These are phyloP conservation scores for Drosophila yooni DNA, from an alignment of 2,888 invertebrate genomes.

Conservation along the genomic window DNA sequence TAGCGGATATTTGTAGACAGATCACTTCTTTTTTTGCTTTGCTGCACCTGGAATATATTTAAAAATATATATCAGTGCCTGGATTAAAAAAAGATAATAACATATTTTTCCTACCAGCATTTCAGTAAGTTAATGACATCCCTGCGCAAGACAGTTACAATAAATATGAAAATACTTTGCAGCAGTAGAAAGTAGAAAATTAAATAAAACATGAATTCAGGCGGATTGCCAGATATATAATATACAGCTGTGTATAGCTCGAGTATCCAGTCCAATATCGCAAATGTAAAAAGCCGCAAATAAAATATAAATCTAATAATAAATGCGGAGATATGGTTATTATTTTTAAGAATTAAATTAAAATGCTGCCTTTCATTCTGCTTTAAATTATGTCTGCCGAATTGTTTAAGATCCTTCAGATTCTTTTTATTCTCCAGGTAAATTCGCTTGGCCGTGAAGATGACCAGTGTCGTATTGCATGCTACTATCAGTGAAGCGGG, in stretches of 20 bases:
- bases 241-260: neutral
- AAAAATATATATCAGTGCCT: too few species aligned
- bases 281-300: too few species aligned
- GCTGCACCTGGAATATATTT: too few species aligned
- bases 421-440: neutral
- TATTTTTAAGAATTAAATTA: too few species aligned
- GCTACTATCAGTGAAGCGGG: conserved; percentile 34
- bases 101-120: neutral
- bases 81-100: too few species aligned
- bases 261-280: too few species aligned
- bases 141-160: neutral
- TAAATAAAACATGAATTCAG: neutral
- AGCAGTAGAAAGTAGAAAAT: neutral
- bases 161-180: neutral
- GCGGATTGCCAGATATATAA: neutral
- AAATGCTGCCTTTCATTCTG: too few species aligned
- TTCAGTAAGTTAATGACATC: neutral
- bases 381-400: too few species aligned
- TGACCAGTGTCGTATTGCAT: neutral
- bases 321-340: too few species aligned
- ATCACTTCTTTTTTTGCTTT: too few species aligned
- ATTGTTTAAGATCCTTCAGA: neutral
- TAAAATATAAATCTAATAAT: too few species aligned
- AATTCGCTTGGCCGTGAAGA: neutral
- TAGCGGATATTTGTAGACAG: too few species aligned